phyloP scores from a whole-genome alignment of 2,113 vertebrate species.

The Mungos mungo region DNA sequence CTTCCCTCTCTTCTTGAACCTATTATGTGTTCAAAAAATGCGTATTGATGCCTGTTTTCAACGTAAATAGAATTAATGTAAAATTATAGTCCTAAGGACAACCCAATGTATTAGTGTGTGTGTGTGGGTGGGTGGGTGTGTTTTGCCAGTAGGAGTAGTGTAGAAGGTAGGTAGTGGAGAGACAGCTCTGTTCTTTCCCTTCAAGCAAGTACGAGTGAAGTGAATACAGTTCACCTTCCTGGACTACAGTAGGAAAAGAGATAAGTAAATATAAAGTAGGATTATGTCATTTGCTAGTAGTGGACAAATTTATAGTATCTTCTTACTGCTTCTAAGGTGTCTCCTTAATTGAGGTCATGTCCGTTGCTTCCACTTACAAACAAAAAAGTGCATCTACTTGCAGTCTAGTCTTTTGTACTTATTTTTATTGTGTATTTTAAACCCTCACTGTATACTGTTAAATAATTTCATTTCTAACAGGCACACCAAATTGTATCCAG shows the following conservation, averaged over 20 bases:
- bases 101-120: neutral
- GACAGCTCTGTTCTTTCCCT: neutral
- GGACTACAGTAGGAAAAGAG: neutral
- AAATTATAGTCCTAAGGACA: neutral
- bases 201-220: neutral
- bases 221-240: neutral
- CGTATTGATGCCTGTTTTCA: neutral
- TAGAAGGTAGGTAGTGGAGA: neutral
- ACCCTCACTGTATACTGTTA: neutral
- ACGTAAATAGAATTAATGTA: neutral
- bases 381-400: neutral
- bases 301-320: neutral
- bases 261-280: neutral
- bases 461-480: neutral
- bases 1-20: neutral
- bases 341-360: neutral
- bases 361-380: neutral
- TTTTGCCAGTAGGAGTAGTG: neutral
- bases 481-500: neutral
- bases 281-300: neutral
- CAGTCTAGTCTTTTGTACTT: neutral
- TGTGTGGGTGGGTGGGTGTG: neutral
- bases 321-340: neutral
- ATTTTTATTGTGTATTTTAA: neutral
- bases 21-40: neutral